phyloP scores from a whole-genome alignment of 2,113 vertebrate genomes.

The Indri indri region DNA sequence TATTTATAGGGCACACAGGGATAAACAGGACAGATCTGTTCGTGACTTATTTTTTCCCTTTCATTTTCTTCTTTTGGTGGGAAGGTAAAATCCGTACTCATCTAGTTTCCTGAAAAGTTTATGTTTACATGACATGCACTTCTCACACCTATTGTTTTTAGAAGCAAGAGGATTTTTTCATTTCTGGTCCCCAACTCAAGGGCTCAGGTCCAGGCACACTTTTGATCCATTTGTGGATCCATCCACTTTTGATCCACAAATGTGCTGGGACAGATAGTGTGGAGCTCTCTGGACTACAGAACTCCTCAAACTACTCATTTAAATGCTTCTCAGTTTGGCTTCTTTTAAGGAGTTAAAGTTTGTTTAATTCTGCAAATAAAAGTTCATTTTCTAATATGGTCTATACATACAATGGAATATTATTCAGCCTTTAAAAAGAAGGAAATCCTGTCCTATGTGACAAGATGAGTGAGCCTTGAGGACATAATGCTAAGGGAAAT shows the following conservation, averaged over 20 bases:
- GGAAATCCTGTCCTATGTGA: background rate
- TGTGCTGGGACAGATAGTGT: no score
- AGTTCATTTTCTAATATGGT: background rate
- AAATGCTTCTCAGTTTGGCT: background rate
- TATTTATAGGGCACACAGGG: background rate
- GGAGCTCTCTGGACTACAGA: background rate
- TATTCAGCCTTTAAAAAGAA: background rate
- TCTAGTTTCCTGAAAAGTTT: background rate
- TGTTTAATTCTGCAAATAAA: slow-evolving; percentile 5
- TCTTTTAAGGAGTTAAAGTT: background rate
- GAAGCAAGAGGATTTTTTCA: background rate
- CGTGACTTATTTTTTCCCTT: background rate
- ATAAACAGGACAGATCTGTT: background rate
- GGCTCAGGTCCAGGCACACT: background rate
- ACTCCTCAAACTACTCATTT: background rate
- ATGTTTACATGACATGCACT: background rate
- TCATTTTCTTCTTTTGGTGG: background rate
- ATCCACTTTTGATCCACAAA: no score
- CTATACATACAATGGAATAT: background rate
- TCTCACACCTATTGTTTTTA: background rate
- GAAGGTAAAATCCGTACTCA: background rate
- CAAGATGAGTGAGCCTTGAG: background rate
- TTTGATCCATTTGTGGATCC: background rate
- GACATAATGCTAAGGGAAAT: background rate
- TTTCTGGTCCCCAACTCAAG: background rate